A percentile compares a stretch with the other conserved stretches of the same genome.
These are phyloP conservation scores for Amphiprion clarkii DNA, from an alignment of 2,797 vertebrate species.

Conservation along the genomic window DNA sequence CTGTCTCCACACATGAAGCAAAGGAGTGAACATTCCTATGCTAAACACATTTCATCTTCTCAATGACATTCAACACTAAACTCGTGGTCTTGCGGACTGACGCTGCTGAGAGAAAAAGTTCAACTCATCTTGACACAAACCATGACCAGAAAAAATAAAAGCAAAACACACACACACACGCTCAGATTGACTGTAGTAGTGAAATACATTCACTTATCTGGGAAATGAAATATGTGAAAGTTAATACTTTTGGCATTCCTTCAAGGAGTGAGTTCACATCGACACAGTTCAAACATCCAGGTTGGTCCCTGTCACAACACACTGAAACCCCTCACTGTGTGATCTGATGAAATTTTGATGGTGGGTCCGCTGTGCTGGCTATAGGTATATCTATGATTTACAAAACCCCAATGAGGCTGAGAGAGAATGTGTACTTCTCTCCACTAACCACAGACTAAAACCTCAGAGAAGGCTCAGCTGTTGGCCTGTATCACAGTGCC, in stretches of 20 bases:
- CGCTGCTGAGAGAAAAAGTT: constrained; percentile 60
- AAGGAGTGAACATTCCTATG: constrained; percentile 51
- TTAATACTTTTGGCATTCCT: constrained; percentile 67
- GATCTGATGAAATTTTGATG: constrained; percentile 73
- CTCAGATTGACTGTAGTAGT: constrained; percentile 55
- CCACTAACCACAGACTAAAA: constrained; percentile 48
- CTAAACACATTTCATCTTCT: constrained; percentile 72
- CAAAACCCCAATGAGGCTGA: constrained; percentile 61
- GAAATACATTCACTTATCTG: constrained; percentile 61
- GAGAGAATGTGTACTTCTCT: constrained; percentile 53
- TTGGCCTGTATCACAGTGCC: constrained; percentile 84
- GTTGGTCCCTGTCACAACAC: constrained; percentile 57
- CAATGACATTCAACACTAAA: constrained; percentile 65
- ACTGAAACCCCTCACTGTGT: constrained; percentile 56
- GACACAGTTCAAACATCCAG: constrained; percentile 64
- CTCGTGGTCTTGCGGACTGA: constrained; percentile 31
- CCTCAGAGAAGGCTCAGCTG: constrained; percentile 14
- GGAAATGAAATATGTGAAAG: constrained; percentile 76
- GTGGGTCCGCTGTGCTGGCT: constrained; percentile 60
- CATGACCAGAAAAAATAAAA: constrained; percentile 58
- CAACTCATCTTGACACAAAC: constrained; percentile 74
- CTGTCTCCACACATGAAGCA: constrained; percentile 58
- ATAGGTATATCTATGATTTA: constrained; percentile 69
- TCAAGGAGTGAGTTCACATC: constrained; percentile 57
- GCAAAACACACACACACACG: background rate